A percentile compares a stretch with the other conserved stretches of the same genome.
These are phyloP conservation scores for Pimephales promelas DNA, from an alignment of 2,113 vertebrate genomes.

Conservation along the genomic window DNA sequence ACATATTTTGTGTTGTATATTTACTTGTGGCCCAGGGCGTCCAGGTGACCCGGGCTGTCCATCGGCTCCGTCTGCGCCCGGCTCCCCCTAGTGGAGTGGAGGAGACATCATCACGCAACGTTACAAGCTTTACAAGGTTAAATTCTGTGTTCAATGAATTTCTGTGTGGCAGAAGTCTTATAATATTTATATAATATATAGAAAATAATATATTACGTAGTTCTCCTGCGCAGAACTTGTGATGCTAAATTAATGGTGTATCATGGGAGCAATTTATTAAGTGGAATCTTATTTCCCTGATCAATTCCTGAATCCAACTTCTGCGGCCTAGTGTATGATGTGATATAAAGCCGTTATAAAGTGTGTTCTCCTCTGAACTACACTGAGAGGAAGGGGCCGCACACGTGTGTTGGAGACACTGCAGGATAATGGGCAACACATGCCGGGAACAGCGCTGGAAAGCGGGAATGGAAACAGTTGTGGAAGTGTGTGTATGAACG, in stretches of 20 bases:
- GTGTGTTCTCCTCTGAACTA: background rate
- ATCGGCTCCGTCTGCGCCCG: conserved; percentile 65
- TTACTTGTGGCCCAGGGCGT: conserved; percentile 68
- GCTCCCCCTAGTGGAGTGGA: conserved; percentile 69
- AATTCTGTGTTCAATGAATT: background rate
- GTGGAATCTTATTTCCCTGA: background rate
- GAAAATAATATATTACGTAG: background rate
- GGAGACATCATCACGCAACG: conserved; percentile 2
- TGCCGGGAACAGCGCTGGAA: conserved; percentile 33
- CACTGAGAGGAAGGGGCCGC: conserved; percentile 2
- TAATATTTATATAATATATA: background rate
- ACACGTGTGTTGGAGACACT: conserved; percentile 50
- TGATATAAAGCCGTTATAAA: background rate
- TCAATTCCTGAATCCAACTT: background rate
- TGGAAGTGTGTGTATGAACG: background rate
- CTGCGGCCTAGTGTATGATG: background rate
- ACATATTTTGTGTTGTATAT: conserved; percentile 24
- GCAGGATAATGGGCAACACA: conserved; percentile 50
- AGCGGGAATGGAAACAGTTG: conserved; percentile 42
- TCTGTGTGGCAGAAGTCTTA: background rate
- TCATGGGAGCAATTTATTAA: background rate
- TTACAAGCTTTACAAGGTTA: too few species aligned
- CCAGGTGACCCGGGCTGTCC: conserved; percentile 71
- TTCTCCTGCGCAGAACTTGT: background rate
- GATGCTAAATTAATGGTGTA: background rate